Conservation (phyloP, 2,797 vertebrate species). For the Phrynocephalus guinanensis region DNA sequence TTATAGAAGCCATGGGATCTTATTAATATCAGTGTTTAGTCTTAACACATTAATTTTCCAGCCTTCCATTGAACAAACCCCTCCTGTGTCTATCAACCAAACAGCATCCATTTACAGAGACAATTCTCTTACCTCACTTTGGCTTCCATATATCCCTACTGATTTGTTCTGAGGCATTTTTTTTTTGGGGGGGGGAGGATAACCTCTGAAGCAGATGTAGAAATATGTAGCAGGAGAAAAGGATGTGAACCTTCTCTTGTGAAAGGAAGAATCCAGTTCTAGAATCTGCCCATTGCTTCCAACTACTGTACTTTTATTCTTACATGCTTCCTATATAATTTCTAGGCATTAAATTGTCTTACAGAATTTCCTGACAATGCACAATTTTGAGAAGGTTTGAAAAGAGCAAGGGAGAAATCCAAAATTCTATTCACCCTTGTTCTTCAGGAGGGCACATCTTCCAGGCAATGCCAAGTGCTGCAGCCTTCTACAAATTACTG, state of each 20-base stretch:
- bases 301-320: background rate
- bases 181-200: no score
- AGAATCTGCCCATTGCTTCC: background rate
- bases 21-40: background rate
- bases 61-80: background rate
- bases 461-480: slow-evolving; percentile 38
- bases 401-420: slow-evolving; percentile 54
- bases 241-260: background rate
- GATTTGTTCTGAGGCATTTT: no score
- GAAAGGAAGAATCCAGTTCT: no score
- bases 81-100: background rate
- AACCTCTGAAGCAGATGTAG: no score
- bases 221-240: background rate
- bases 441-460: slow-evolving; percentile 32
- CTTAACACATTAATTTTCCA: no score
- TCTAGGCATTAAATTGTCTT: slow-evolving; percentile 23
- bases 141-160: no score
- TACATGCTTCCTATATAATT: background rate
- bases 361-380: slow-evolving; percentile 47
- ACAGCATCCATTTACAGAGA: no score
- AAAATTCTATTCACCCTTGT: slow-evolving; percentile 28
- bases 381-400: slow-evolving; percentile 42
- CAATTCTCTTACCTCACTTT: no score
- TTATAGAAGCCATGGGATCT: background rate
- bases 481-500: slow-evolving; percentile 2